These are phyloP conservation scores for Coilia nasus DNA, from an alignment of 2,797 vertebrate genomes.

Conservation along the genomic window DNA sequence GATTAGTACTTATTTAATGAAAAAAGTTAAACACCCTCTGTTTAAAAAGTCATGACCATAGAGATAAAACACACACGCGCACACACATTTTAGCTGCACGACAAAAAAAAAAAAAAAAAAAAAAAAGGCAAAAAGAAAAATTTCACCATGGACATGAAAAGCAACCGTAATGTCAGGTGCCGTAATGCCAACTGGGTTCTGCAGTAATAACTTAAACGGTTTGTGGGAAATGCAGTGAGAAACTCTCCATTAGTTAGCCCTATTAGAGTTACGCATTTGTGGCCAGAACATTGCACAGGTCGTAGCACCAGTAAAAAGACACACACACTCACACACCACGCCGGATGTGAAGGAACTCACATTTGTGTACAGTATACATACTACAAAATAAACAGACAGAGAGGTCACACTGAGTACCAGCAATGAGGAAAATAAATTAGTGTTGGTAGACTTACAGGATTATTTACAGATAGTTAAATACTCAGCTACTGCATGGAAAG, in stretches of 20 bases:
- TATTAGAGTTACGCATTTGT: conserved; percentile 53
- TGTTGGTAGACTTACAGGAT: conserved; percentile 81
- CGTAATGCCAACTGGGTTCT: conserved; percentile 9
- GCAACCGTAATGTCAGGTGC: conserved; percentile 15
- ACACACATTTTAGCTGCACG: not conserved
- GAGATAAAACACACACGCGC: not conserved
- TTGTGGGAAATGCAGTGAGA: conserved; percentile 4
- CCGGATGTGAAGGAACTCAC: conserved; percentile 61
- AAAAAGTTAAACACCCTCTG: conserved; percentile 16
- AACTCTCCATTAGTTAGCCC: conserved; percentile 36
- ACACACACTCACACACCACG: conserved; percentile 52
- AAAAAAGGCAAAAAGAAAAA: not conserved
- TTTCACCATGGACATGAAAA: conserved; percentile 14
- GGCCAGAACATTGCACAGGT: conserved; percentile 62
- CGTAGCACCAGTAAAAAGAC: conserved; percentile 79
- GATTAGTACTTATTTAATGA: conserved; percentile 19
- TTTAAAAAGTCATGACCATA: conserved; percentile 11
- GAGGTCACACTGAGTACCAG: conserved; percentile 66
- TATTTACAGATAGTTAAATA: conserved; percentile 79
- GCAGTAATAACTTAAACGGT: conserved; percentile 10
- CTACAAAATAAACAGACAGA: conserved; percentile 63
- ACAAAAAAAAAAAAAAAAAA: too few relatives aligned
- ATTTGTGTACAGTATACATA: conserved; percentile 49
- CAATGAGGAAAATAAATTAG: conserved; percentile 89
- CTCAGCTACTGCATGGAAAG: conserved; percentile 42